These are phyloP conservation scores for Sialia sialis DNA, from an alignment of 2,113 vertebrate genomes.

Conservation along the genomic window DNA sequence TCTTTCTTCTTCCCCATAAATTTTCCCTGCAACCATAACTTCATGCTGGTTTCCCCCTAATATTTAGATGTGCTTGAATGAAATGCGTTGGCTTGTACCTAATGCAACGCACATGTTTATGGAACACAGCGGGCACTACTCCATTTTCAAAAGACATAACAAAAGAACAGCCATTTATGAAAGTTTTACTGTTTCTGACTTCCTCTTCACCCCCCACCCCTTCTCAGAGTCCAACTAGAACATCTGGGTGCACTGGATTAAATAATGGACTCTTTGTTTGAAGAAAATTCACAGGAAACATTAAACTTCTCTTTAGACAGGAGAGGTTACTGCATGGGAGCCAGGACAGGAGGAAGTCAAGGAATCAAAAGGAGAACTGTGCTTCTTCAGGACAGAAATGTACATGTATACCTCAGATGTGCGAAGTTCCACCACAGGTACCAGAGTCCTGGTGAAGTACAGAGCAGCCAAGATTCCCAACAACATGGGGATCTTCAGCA, in stretches of 20 bases:
- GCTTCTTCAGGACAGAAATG: not conserved
- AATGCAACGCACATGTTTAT: not conserved
- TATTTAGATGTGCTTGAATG: conserved; percentile 5
- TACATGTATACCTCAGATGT: not conserved
- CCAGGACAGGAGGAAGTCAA: not conserved
- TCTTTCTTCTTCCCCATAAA: not conserved
- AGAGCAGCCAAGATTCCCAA: fast-evolving
- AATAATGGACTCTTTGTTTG: conserved; percentile 22
- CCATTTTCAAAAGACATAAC: conserved; percentile 4
- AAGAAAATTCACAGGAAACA: conserved; percentile 20
- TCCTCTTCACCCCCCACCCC: not conserved
- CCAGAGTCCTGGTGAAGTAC: not conserved
- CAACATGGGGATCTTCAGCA: fast-evolving
- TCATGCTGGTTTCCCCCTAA: not conserved
- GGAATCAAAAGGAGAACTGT: not conserved
- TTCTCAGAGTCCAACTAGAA: not conserved
- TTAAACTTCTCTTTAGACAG: not conserved
- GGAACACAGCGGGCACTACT: not conserved
- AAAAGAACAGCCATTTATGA: not conserved
- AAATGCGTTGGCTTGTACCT: not conserved
- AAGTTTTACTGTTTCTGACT: conserved; percentile 2
- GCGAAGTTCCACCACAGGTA: not conserved
- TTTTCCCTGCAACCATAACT: not conserved
- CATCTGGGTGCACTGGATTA: conserved; percentile 12
- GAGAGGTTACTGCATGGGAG: not conserved